These are phyloP conservation scores for Furnarius figulus DNA, from an alignment of 2,113 vertebrate genomes.

Conservation along the genomic window DNA sequence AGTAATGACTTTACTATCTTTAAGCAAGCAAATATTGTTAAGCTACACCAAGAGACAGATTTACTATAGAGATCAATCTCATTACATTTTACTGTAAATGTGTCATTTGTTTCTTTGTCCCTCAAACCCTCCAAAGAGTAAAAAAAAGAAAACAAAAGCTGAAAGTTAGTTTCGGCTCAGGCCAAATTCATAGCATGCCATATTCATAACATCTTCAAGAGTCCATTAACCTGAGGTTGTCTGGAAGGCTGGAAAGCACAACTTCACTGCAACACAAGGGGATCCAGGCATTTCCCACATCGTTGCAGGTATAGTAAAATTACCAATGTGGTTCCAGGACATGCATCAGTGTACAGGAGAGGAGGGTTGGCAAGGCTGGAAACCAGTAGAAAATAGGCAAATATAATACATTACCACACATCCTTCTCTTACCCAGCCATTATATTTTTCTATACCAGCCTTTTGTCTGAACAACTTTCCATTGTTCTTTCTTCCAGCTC, in stretches of 20 bases:
- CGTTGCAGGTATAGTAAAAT: background rate
- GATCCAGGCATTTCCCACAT: background rate
- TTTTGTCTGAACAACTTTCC: background rate
- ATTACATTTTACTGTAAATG: background rate
- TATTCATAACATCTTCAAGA: background rate
- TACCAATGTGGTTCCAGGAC: background rate
- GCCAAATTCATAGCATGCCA: background rate
- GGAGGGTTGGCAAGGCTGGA: background rate
- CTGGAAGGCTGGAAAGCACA: background rate
- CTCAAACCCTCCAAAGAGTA: background rate
- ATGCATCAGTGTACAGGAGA: background rate
- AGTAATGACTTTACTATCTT: background rate
- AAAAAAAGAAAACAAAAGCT: background rate
- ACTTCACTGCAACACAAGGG: background rate
- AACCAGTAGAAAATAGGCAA: background rate
- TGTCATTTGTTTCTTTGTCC: background rate
- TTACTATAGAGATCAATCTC: background rate
- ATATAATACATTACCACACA: background rate
- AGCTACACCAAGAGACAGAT: background rate
- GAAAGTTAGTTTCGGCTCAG: background rate
- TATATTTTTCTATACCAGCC: accelerated
- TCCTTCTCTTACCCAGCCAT: background rate
- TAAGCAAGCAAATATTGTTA: background rate
- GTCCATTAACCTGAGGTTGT: background rate
- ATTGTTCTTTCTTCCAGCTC: background rate